These are phyloP conservation scores for Boulengeromyrus knoepffleri DNA, from an alignment of 2,113 vertebrate species.

Conservation along the genomic window DNA sequence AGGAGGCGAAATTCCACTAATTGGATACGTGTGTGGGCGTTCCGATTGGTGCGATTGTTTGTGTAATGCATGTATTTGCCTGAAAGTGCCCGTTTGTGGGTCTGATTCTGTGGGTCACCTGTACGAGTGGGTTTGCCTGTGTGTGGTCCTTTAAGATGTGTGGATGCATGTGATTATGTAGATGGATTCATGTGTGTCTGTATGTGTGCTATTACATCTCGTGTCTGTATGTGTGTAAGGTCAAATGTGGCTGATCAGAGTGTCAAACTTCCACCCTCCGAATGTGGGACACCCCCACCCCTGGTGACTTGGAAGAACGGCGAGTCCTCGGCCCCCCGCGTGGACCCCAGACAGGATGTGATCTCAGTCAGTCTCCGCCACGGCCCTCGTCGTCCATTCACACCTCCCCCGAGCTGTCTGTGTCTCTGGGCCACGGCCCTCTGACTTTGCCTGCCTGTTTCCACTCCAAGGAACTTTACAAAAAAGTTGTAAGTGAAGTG, in stretches of 20 bases:
- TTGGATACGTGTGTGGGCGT: not conserved
- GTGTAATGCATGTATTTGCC: not conserved
- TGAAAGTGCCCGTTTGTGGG: not conserved
- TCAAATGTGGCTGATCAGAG: not conserved
- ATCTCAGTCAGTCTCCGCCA: not conserved
- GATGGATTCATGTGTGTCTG: not conserved
- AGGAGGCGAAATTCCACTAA: not conserved
- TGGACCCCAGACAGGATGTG: conserved; percentile 17
- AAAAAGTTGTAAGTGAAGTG: not conserved
- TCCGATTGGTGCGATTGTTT: not conserved
- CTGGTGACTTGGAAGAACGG: not conserved
- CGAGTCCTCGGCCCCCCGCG: not conserved
- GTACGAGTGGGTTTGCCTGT: not conserved
- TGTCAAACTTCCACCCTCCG: not conserved
- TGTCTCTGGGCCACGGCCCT: not conserved
- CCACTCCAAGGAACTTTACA: not conserved
- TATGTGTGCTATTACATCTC: not conserved
- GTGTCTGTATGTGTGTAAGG: not conserved
- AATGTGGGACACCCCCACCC: not conserved
- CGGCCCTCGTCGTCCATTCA: not conserved
- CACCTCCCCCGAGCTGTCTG: not conserved
- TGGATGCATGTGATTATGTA: not conserved
- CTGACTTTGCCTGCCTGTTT: not conserved
- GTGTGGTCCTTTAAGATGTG: not conserved
- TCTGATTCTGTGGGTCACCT: not conserved